Conservation (phyloP, 2,888 invertebrate species). For the Epistrophella euchroma region DNA sequence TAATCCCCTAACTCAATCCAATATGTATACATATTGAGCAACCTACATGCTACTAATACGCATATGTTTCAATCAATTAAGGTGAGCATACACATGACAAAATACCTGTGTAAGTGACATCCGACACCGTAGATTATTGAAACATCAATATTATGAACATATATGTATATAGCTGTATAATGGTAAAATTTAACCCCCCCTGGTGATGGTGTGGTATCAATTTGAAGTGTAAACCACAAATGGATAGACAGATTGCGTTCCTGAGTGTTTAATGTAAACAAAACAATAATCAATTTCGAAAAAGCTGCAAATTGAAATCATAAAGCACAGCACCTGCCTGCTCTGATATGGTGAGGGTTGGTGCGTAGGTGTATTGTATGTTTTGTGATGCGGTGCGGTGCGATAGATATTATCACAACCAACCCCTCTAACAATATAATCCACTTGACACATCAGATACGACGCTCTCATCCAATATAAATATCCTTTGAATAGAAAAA, state of each 20-base stretch:
- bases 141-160: not conserved
- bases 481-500: slow-evolving; percentile 26
- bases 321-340: slow-evolving; percentile 26
- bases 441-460: slow-evolving; percentile 25
- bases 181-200: not conserved
- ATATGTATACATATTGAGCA: slow-evolving; percentile 14
- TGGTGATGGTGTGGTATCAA: slow-evolving; percentile 12
- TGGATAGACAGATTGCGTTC: slow-evolving; percentile 56
- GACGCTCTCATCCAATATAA: slow-evolving; percentile 29
- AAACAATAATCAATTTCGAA: slow-evolving; percentile 73
- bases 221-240: slow-evolving; percentile 69
- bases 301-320: slow-evolving; percentile 66
- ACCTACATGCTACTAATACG: not conserved
- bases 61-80: slow-evolving; percentile 45
- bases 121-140: slow-evolving; percentile 7
- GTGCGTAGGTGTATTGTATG: not conserved
- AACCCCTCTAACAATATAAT: slow-evolving; percentile 12
- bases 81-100: slow-evolving; percentile 47
- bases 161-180: no score
- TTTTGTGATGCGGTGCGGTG: not conserved
- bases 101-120: slow-evolving; percentile 56
- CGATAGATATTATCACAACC: not conserved
- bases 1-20: slow-evolving; percentile 4
- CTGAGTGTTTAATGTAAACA: slow-evolving; percentile 63
- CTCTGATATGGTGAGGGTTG: not conserved